Evolutionary conservation across 2,888 invertebrate species (phyloP), one percentile per base, ranked within the genome.

Genomic region (Harmothoe impar): DNA sequence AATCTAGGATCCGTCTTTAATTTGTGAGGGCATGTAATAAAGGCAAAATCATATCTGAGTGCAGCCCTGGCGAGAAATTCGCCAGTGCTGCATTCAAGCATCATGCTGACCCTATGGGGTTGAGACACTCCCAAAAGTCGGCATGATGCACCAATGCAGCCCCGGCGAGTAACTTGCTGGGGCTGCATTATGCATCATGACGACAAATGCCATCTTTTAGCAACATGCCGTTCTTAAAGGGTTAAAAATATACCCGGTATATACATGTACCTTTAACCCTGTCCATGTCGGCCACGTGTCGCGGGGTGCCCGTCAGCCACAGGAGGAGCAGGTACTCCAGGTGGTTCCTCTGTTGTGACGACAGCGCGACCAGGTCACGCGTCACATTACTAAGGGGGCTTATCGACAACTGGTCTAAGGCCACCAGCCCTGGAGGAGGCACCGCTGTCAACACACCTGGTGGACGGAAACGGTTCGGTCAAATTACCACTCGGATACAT

Each of bases 301-400:
- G 93, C 20, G 91, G 89, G 81, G 93, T 93, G 91, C 94, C 94
- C 0, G 93, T 93, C 78, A 95, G 90, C 91, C 93, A 93, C 93
- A 94, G 93, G 23, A 94, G 90, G 0, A 94, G 90, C 17, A 94
- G 91, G 91, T 95, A 95, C 92, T 95, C 95, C 78, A 95, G 88
- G 90, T 94, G 94, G 25, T 93, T 90, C 89, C 93, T 94, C 85
- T 94, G 92, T 17, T 91, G 90, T 0, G 93, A 92, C 15, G 91
- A 91, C 78, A 94, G 94, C 0, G 91, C 56, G 17, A 52, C 90
- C 10, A 94, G 90, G 31, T 89, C 91, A 0, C 62, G 78, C 0
- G 93, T 93, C 81, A 94, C 92, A 31, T 86, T 91, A 7, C 89
- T 90, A 29, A 91, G 91, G 17, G 93, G 92, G 12, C 90, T 17